These are phyloP conservation scores for Pipistrellus pygmaeus DNA, from an alignment of 2,797 vertebrate genomes.

Conservation along the genomic window DNA sequence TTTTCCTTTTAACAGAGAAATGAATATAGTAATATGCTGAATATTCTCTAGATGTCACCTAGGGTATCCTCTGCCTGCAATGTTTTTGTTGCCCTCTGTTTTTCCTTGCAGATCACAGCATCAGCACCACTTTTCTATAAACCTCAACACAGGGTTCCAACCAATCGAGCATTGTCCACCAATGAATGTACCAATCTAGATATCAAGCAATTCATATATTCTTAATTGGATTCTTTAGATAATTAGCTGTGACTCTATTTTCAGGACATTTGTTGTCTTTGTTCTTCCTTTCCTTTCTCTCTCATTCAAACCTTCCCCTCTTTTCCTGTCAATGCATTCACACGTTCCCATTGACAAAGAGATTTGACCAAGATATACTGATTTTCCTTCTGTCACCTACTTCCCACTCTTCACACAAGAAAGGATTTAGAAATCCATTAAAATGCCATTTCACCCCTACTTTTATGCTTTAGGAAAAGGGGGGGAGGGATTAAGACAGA, in stretches of 20 bases:
- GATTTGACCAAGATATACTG: slow-evolving; percentile 36
- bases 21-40: not conserved
- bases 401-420: slow-evolving; percentile 80
- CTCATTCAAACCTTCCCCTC: not conserved
- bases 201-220: not conserved
- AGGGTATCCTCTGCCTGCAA: slow-evolving; percentile 17
- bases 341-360: slow-evolving; percentile 77
- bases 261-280: slow-evolving; percentile 8
- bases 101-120: slow-evolving; percentile 1
- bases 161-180: not conserved
- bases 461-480: slow-evolving; percentile 23
- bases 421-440: slow-evolving; percentile 84
- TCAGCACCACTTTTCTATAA: not conserved
- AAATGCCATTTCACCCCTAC: slow-evolving; percentile 79
- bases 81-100: slow-evolving; percentile 40
- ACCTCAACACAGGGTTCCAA: not conserved
- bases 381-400: slow-evolving; percentile 75
- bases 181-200: not conserved
- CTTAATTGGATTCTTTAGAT: slow-evolving; percentile 34
- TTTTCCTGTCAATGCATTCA: slow-evolving; percentile 8
- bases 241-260: slow-evolving; percentile 15
- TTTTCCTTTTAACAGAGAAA: not conserved
- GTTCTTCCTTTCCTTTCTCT: slow-evolving; percentile 46
- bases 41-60: slow-evolving; percentile 26
- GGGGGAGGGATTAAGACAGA: not conserved